Base-by-base conservation (phyloP, 2,888 invertebrate genomes). In the Lampropteryx suffumata region DNA sequence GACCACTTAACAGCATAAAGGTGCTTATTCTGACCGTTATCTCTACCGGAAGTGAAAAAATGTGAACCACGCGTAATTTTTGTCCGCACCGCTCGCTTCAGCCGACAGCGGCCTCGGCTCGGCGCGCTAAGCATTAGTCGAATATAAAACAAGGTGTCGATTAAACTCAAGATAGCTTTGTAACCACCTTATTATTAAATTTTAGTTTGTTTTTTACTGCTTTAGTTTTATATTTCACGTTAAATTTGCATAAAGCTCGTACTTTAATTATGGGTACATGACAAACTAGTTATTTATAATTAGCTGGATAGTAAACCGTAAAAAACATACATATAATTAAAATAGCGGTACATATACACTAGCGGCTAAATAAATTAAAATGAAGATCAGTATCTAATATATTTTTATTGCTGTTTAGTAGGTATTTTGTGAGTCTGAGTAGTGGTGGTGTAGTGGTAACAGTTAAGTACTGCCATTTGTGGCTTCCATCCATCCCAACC, bases 131-230 rank as follows among this genome's bases (percentile, higher is more conserved):
- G 79, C 80, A 80, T 84, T 82, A 83, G 79, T 69, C 54, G 73
- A 72, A 77, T 78, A 84, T 84, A 83, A 84, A 84, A 82, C 68
- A 79, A 79, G 76, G 79, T 82, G 79, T 80, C 84, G 86, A 87
- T 87, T 76, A 70, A 80, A 79, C 74, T 71, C 61, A 55, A 85
- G 85, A 86, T 86, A 84, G 73, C 71, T 78, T 76, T 78, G 55
- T 76, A 71, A 78, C 76, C 72, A 70, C 71, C 72, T 76, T 80
- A 76, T 82, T 82, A 82, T 82, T 75, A 76, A 67, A 77, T 79
- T 78, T 69, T 62, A 75, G 76, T 82, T 82, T 79, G 79, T 77
- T 80, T 79, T 73, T 71, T 69, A 67, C 70, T 65, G 65, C 65
- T 67, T 62, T 70, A 57, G 61, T 52, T 67, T 64, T 59, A 64